These are phyloP conservation scores for Drosophila kepulauana DNA, from an alignment of 1,140 invertebrate genomes.

Conservation along the genomic window DNA sequence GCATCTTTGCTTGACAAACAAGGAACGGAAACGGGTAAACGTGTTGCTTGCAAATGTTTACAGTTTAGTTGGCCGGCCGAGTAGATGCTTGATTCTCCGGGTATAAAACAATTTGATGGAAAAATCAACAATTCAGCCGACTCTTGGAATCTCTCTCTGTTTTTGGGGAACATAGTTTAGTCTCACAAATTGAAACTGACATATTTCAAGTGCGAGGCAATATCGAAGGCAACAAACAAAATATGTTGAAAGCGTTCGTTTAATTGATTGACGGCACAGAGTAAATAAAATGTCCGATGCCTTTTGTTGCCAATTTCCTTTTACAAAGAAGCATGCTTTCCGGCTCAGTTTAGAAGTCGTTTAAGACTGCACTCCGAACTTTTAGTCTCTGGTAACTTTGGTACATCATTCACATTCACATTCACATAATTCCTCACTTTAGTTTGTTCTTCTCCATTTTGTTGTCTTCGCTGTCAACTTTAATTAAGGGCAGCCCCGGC, in stretches of 20 bases:
- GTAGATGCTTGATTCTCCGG: constrained; percentile 46
- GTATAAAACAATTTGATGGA: constrained; percentile 74
- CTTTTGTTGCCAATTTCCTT: background rate
- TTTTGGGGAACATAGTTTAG: background rate
- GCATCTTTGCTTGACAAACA: constrained; percentile 34
- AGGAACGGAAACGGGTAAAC: constrained; percentile 54
- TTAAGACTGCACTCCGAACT: background rate
- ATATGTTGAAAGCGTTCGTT: background rate
- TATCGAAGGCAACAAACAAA: background rate
- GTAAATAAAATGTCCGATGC: background rate
- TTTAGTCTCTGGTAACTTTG: too few relatives aligned
- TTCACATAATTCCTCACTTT: background rate
- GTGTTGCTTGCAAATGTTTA: constrained; percentile 76
- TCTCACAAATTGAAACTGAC: constrained; percentile 15
- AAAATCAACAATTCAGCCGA: constrained; percentile 58
- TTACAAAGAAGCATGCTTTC: background rate
- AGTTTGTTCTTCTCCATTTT: background rate
- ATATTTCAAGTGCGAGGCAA: constrained; percentile 5
- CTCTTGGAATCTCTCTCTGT: constrained; percentile 1
- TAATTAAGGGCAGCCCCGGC: constrained; percentile 5
- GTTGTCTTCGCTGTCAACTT: constrained; percentile 4
- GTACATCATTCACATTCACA: background rate
- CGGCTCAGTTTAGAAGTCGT: background rate
- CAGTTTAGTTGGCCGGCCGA: constrained; percentile 58
- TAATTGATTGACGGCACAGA: constrained; percentile 1